Percentiles rank a stretch among this genome's conserved stretches.
Evolutionary conservation across 2,888 invertebrate species (phyloP).

Genomic region (Dichetophora obliterata): DNA sequence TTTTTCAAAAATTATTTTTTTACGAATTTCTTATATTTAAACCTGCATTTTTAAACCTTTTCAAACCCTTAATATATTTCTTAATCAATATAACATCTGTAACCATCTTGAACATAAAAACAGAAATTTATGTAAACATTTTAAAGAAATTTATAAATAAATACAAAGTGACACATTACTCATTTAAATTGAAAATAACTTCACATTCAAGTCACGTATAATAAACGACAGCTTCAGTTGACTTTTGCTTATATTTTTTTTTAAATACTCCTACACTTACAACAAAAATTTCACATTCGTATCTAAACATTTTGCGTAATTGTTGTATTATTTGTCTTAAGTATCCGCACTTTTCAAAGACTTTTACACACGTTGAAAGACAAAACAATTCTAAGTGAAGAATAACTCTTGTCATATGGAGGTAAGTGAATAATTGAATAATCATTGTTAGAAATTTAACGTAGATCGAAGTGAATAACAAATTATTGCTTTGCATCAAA

Average conservation of each 20-base stretch:
- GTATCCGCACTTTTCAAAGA: neutral
- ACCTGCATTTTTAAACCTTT: too few relatives aligned
- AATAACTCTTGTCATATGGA: neutral
- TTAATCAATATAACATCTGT: too few relatives aligned
- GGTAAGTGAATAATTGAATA: neutral
- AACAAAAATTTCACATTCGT: constrained; percentile 28
- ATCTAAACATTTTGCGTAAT: constrained; percentile 1
- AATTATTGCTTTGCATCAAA: constrained; percentile 38
- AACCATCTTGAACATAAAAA: too few relatives aligned
- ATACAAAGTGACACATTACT: neutral
- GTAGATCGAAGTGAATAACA: neutral
- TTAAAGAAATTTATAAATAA: too few relatives aligned
- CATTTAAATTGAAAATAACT: neutral
- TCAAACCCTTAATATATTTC: too few relatives aligned
- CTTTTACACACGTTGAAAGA: constrained; percentile 35
- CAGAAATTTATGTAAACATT: too few relatives aligned
- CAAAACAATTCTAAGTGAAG: constrained; percentile 24
- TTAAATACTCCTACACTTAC: constrained; percentile 36
- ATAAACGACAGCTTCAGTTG: constrained; percentile 18
- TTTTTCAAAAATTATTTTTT: too few relatives aligned
- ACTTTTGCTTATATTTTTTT: too few relatives aligned
- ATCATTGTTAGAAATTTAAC: neutral
- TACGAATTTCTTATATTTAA: too few relatives aligned
- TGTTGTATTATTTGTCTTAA: neutral
- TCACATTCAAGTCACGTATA: constrained; percentile 44